Percentiles rank a stretch among this genome's conserved stretches.
These are phyloP conservation scores for Camelus bactrianus DNA, from an alignment of 2,113 vertebrate genomes.

Conservation along the genomic window DNA sequence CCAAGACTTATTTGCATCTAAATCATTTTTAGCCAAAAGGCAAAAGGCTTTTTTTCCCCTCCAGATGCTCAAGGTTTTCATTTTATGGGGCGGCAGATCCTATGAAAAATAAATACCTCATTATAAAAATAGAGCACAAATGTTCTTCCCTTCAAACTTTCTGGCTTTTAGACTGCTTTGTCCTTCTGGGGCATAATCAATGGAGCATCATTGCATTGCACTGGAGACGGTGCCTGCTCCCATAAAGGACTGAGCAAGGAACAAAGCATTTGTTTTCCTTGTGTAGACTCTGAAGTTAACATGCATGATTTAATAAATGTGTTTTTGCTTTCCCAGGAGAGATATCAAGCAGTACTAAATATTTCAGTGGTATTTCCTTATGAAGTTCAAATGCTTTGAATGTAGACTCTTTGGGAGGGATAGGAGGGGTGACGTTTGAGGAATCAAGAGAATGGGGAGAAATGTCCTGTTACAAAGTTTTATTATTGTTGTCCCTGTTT, in stretches of 20 bases:
- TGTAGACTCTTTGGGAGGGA: slow-evolving; percentile 69
- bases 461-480: slow-evolving; percentile 65
- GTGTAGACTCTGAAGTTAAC: slow-evolving; percentile 75
- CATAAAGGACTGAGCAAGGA: slow-evolving; percentile 60
- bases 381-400: slow-evolving; percentile 82
- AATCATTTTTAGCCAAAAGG: slow-evolving; percentile 29
- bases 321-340: slow-evolving; percentile 81
- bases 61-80: background rate
- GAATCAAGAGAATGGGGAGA: slow-evolving; percentile 72
- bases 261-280: slow-evolving; percentile 78
- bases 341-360: slow-evolving; percentile 83
- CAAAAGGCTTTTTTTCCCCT: background rate
- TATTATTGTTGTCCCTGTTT: slow-evolving; percentile 76
- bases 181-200: background rate
- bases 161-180: background rate
- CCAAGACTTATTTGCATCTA: background rate
- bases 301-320: slow-evolving; percentile 81
- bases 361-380: slow-evolving; percentile 84
- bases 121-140: background rate
- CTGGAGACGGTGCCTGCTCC: slow-evolving; percentile 46
- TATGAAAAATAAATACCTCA: background rate
- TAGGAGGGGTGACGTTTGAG: slow-evolving; percentile 58
- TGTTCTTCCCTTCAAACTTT: background rate
- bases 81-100: background rate
- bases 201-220: background rate